Evolutionary conservation across 2,888 invertebrate species (phyloP).

Genomic region (Drosophila peninsularis): DNA sequence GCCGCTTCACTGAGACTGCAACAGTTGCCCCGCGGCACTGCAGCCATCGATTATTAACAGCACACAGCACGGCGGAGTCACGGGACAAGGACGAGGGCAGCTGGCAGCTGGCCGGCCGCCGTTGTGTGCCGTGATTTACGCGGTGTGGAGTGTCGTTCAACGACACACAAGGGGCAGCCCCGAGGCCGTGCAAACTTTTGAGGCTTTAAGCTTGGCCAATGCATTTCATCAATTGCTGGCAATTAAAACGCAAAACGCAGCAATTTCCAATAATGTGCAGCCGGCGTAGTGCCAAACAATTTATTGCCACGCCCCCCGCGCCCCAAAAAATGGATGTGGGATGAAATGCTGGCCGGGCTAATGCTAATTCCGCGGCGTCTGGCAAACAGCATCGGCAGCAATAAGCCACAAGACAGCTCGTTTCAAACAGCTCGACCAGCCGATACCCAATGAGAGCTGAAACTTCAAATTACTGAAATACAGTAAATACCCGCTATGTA

Average conservation of each 20-base stretch:
- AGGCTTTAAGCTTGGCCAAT: slow-evolving; percentile 44
- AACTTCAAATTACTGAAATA: neutral
- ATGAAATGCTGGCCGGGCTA: slow-evolving; percentile 56
- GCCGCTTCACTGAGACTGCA: slow-evolving; percentile 35
- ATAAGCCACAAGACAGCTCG: neutral
- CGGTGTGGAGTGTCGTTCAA: slow-evolving; percentile 15
- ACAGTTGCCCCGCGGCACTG: slow-evolving; percentile 52
- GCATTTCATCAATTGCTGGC: slow-evolving; percentile 61
- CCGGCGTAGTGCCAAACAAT: slow-evolving; percentile 38
- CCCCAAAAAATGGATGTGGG: slow-evolving; percentile 6
- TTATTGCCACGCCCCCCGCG: slow-evolving; percentile 24
- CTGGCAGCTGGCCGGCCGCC: neutral
- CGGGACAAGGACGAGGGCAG: neutral
- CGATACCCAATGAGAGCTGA: neutral
- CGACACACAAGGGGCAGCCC: slow-evolving; percentile 18
- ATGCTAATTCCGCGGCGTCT: slow-evolving; percentile 67
- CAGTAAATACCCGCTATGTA: neutral
- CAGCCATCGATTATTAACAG: slow-evolving; percentile 71
- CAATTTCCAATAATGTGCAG: slow-evolving; percentile 72
- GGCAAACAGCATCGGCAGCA: slow-evolving; percentile 44
- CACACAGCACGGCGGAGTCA: neutral
- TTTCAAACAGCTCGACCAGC: neutral
- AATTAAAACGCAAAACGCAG: slow-evolving; percentile 66
- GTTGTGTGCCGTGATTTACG: slow-evolving; percentile 37
- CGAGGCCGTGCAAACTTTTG: slow-evolving; percentile 15